phyloP scores from a whole-genome alignment of 2,797 vertebrate genomes.

The Prionace glauca region DNA sequence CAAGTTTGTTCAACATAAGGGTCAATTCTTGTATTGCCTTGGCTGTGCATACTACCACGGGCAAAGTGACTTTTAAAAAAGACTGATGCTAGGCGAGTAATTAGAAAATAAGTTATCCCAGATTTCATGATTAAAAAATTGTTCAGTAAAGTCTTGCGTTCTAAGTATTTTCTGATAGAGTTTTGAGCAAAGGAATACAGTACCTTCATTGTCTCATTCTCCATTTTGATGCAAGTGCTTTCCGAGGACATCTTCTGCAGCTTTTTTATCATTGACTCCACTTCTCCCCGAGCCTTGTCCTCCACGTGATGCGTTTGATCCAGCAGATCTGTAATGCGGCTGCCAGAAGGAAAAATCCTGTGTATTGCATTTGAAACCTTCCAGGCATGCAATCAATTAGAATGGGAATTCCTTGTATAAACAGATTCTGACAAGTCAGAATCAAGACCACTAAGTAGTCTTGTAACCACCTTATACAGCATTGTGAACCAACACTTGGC shows the following conservation, averaged over 20 bases:
- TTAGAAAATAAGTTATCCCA: neutral
- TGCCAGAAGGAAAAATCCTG: conserved; percentile 46
- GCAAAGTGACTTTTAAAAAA: neutral
- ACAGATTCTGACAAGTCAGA: neutral
- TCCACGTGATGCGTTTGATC: conserved; percentile 65
- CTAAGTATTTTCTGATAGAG: neutral
- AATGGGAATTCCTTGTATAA: neutral
- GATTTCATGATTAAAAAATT: neutral
- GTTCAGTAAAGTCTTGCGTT: neutral
- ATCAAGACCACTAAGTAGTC: neutral
- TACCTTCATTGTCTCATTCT: conserved; percentile 82
- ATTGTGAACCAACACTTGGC: neutral
- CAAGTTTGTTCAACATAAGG: neutral
- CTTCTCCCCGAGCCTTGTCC: conserved; percentile 63
- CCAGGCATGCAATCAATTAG: neutral
- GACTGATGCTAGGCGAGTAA: neutral
- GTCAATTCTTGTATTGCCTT: neutral
- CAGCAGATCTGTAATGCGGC: conserved; percentile 65
- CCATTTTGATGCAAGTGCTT: conserved; percentile 58
- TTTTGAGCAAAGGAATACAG: neutral
- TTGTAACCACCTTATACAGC: neutral
- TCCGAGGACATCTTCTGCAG: conserved; percentile 67
- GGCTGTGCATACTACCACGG: neutral
- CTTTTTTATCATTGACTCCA: conserved; percentile 62
- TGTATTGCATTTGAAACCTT: neutral